Conservation (phyloP, 2,797 vertebrate species). For the Lacerta bilineata region DNA sequence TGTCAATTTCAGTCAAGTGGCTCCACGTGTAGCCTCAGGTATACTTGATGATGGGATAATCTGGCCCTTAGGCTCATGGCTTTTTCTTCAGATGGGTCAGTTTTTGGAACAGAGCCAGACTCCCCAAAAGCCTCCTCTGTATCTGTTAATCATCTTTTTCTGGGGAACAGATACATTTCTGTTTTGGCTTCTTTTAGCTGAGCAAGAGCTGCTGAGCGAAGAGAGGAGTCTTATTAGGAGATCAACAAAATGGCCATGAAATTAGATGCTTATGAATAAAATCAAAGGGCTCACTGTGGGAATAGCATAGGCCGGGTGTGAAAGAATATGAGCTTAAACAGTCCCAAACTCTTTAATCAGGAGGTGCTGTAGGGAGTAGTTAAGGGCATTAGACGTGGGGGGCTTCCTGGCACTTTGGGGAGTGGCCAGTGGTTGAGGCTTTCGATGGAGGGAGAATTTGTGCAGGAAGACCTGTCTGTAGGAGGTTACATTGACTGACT, state of each 20-base stretch:
- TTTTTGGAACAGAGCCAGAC: conserved; percentile 8
- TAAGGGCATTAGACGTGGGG: not conserved
- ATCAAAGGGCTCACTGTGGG: not conserved
- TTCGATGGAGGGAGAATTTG: not conserved
- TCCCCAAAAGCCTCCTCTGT: not conserved
- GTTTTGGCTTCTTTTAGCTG: not conserved
- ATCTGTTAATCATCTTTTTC: not conserved
- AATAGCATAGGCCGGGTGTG: not conserved
- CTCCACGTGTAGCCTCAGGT: not conserved
- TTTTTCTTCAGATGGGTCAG: not conserved
- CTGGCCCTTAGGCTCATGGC: not conserved
- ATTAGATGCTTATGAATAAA: not conserved
- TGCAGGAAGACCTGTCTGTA: not conserved
- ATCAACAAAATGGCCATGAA: not conserved
- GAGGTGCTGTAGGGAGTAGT: not conserved
- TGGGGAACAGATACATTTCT: not conserved
- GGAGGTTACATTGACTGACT: not conserved
- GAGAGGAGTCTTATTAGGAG: conserved; percentile 9
- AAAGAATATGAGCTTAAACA: conserved; percentile 1
- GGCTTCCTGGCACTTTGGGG: not conserved
- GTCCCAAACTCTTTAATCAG: not conserved
- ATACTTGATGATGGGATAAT: not conserved
- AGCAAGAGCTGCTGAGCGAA: not conserved
- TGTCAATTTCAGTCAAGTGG: conserved; percentile 31
- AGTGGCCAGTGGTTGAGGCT: not conserved